phyloP scores from a whole-genome alignment of 2,888 invertebrate species.

The Tachina lurida region DNA sequence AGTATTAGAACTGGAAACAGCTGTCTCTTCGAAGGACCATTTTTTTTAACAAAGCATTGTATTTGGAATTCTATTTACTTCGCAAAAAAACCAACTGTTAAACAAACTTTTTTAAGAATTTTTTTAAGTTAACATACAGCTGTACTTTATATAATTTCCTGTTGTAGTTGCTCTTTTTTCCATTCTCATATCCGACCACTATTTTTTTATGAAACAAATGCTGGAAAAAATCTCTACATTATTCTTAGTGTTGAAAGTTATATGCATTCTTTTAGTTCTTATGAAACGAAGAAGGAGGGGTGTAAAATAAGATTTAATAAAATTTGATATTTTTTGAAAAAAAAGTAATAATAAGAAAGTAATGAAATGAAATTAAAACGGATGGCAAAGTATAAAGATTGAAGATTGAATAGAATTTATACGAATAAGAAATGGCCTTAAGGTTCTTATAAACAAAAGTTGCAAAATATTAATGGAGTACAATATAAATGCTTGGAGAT shows the following conservation, averaged over 20 bases:
- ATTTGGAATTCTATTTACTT: not conserved
- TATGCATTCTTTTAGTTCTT: not conserved
- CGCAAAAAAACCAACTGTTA: not conserved
- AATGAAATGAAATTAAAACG: conserved; percentile 9
- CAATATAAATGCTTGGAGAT: no score
- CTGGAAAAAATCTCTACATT: conserved; percentile 21
- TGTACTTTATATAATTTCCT: conserved; percentile 25
- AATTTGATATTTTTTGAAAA: conserved; percentile 45
- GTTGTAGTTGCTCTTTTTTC: conserved; percentile 22
- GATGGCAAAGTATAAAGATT: conserved; percentile 20
- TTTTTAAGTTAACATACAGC: not conserved
- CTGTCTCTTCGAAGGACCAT: no score
- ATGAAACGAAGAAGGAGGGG: not conserved
- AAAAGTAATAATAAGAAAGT: conserved; percentile 19
- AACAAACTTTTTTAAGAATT: not conserved
- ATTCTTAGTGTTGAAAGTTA: conserved; percentile 40
- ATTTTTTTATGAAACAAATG: not conserved
- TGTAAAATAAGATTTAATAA: conserved; percentile 52
- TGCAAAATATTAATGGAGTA: conserved; percentile 9
- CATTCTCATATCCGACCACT: conserved; percentile 47
- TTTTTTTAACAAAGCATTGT: no score
- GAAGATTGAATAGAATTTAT: conserved; percentile 1
- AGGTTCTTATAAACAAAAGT: not conserved
- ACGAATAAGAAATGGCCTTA: not conserved
- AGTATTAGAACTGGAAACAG: no score